Percentiles rank a stretch among this genome's conserved stretches.
Evolutionary conservation across 2,888 invertebrate species (phyloP).

Genomic region (Apodemia zela): DNA sequence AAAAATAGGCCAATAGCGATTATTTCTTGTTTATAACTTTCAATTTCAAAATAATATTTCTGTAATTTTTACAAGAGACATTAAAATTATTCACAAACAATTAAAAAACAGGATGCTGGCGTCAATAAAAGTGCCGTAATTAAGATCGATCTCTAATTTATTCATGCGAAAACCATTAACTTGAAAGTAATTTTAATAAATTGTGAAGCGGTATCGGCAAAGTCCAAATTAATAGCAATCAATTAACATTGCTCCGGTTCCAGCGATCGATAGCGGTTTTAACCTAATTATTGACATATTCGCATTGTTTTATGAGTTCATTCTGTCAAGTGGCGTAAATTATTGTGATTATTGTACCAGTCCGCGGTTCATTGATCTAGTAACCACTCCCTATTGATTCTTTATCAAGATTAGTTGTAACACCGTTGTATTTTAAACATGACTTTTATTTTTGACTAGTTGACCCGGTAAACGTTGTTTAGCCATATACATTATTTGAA

Average conservation of each 20-base stretch:
- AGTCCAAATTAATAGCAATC: conserved; percentile 39
- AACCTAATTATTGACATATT: conserved; percentile 55
- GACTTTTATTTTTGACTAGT: too few species aligned
- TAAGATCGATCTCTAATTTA: conserved; percentile 9
- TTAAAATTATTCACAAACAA: neutral
- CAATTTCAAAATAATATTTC: too few species aligned
- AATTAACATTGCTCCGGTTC: conserved; percentile 43
- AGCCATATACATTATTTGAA: too few species aligned
- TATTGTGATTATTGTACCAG: conserved; percentile 11
- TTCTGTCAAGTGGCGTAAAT: conserved; percentile 39
- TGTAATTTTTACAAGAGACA: too few species aligned
- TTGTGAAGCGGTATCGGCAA: conserved; percentile 36
- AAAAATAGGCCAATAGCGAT: too few species aligned
- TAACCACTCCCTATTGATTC: neutral
- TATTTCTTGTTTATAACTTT: too few species aligned
- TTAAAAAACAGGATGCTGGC: neutral
- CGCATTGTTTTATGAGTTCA: conserved; percentile 48
- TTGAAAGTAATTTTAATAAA: conserved; percentile 33
- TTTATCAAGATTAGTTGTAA: neutral
- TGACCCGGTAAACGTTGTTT: too few species aligned
- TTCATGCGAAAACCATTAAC: conserved; percentile 15
- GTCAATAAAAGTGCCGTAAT: conserved; percentile 6
- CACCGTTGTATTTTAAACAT: neutral
- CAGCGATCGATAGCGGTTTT: conserved; percentile 41
- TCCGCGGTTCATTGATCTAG: neutral